Evolutionary conservation across 2,888 invertebrate genomes (phyloP), one percentile per base, ranked within the genome.

Genomic region (Sepioteuthis lessoniana): DNA sequence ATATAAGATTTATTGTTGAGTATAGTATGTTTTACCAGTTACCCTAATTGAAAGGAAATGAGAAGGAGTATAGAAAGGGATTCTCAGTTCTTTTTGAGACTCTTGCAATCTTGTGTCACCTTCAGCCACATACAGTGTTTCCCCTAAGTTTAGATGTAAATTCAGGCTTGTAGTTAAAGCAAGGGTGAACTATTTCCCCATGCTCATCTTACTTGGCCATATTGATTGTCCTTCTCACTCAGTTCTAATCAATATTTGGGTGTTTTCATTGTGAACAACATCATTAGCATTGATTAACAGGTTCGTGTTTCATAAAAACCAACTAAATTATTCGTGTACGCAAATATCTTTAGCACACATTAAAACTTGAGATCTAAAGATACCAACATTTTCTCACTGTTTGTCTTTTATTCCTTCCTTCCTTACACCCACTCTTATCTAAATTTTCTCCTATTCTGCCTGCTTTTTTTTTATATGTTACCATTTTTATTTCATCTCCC

Each of bases 261-360:
- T 76, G 76, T 76, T 76, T 76, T 76, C 76, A 76, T 76, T 76
- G 76, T 13, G n/a, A 76, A 76, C 76, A 76, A 76, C 76, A 76
- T 76, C 76, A 76, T 76, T 76, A 76, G 76, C 76, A 76, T 76
- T 76, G 76, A 76, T 76, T 76, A 76, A 76, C 76, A 76, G n/a
- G 76, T 76, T 76, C 76, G 35, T 76, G 76, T 76, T 76, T 76
- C 76, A 76, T 76, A 76, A 76, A 76, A 76, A 76, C n/a, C n/a
- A 76, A n/a, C 76, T n/a, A 76, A 76, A 76, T 76, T 76, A 76
- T 76, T 76, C 35, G n/a, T 76, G 76, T 76, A 76, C 76, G 76
- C 76, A 76, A 76, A 76, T 76, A 76, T 76, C 76, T 76, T 76
- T 76, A 76, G 76, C 76, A n/a, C 76, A 76, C 76, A 76, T 76